phyloP scores from a whole-genome alignment of 2,888 invertebrate genomes.

The Drosophila sordidapex region DNA sequence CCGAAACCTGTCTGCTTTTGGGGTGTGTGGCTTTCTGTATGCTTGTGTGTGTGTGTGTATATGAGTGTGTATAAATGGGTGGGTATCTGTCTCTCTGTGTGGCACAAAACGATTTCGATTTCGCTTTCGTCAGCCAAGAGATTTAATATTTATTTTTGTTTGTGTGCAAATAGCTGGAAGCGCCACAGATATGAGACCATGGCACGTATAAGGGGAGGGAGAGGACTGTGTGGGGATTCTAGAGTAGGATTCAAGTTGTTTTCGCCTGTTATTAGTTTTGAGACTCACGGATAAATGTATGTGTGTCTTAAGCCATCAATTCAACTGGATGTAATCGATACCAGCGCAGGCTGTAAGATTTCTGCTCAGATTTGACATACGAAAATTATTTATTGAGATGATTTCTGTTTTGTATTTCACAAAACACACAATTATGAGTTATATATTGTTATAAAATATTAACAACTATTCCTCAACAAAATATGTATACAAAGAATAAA shows the following conservation, averaged over 20 bases:
- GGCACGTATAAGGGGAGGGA: background rate
- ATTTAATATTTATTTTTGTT: constrained; percentile 80
- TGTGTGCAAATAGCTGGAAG: constrained; percentile 82
- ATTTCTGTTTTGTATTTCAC: background rate
- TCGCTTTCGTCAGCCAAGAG: constrained; percentile 63
- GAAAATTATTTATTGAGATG: background rate
- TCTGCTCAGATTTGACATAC: background rate
- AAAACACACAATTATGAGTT: background rate
- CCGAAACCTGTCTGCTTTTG: constrained; percentile 36
- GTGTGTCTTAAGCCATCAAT: constrained; percentile 18
- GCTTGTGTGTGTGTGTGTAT: constrained; percentile 1
- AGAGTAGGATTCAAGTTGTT: constrained; percentile 7
- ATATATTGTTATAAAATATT: too few species aligned
- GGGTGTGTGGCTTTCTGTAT: constrained; percentile 16
- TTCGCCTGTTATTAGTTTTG: constrained; percentile 57
- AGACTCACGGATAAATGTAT: constrained; percentile 29
- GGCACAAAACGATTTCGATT: constrained; percentile 67
- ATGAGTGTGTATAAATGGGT: constrained; percentile 5
- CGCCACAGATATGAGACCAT: constrained; percentile 61
- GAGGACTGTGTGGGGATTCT: background rate
- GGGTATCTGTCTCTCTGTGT: constrained; percentile 31
- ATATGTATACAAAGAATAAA: background rate
- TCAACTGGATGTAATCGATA: constrained; percentile 30
- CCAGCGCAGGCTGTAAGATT: background rate
- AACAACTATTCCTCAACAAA: background rate